Percentiles rank a stretch among this genome's conserved stretches.
These are phyloP conservation scores for Sycophaga agraensis DNA, from an alignment of 1,140 invertebrate genomes.

Conservation along the genomic window DNA sequence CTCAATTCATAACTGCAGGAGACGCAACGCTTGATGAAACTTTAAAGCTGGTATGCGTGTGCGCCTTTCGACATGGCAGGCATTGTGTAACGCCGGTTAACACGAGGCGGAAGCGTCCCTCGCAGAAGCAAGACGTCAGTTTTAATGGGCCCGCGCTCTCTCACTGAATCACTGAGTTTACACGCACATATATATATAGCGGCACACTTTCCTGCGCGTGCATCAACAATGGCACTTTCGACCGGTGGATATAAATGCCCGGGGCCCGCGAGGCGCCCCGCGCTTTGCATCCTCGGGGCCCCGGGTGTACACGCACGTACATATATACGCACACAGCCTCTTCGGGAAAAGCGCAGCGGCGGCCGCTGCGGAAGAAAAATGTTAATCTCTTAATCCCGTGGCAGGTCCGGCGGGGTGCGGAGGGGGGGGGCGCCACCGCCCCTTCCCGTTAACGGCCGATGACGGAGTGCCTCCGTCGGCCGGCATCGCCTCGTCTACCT, in stretches of 20 bases:
- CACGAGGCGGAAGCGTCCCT: too few species aligned
- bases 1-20: too few species aligned
- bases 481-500: not conserved
- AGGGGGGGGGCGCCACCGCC: too few species aligned
- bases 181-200: too few species aligned
- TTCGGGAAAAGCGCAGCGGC: not conserved
- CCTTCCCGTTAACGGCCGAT: not conserved
- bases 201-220: not conserved
- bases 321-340: slow-evolving; percentile 1
- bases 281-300: too few species aligned
- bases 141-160: slow-evolving; percentile 5
- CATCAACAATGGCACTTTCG: not conserved
- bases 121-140: slow-evolving; percentile 9
- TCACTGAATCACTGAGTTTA: slow-evolving; percentile 3
- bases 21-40: too few species aligned
- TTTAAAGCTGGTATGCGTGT: too few species aligned
- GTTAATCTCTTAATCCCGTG: slow-evolving; percentile 15
- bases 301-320: too few species aligned
- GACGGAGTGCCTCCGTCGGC: not conserved
- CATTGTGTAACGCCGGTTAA: too few species aligned
- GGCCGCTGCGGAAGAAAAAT: slow-evolving; percentile 2
- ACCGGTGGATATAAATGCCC: slow-evolving; percentile 1
- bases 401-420: not conserved
- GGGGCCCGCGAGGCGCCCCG: too few species aligned
- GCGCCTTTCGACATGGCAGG: too few species aligned